Evolutionary conservation across 2,113 vertebrate genomes (phyloP).

Genomic region (Otolemur garnettii): DNA sequence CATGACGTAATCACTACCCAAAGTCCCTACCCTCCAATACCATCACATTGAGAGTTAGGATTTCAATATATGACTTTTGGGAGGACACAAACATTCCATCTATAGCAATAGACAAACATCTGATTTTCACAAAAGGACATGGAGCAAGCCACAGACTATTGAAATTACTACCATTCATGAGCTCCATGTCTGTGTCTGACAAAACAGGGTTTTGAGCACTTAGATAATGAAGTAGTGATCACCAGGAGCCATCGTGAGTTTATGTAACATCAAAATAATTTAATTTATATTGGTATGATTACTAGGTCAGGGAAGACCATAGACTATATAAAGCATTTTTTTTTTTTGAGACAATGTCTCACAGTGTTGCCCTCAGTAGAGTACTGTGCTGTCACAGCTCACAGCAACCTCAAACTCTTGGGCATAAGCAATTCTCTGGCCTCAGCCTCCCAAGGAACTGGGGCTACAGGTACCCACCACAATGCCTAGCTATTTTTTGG

Average conservation of each 20-base stretch:
- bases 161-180: conserved; percentile 70
- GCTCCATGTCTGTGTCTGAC: conserved; percentile 52
- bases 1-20: not conserved
- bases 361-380: no score
- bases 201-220: conserved; percentile 75
- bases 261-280: conserved; percentile 74
- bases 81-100: not conserved
- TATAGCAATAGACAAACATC: conserved; percentile 20
- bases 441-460: no score
- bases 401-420: no score
- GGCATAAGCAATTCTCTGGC: no score
- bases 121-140: conserved; percentile 48
- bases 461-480: no score
- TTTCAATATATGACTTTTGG: not conserved
- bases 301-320: conserved; percentile 65
- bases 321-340: conserved; percentile 62
- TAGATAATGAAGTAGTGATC: conserved; percentile 74
- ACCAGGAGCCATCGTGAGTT: conserved; percentile 63
- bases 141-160: not conserved
- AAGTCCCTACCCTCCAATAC: not conserved
- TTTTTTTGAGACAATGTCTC: no score
- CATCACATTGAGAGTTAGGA: not conserved
- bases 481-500: no score
- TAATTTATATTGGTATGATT: conserved; percentile 79
- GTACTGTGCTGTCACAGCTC: no score